phyloP scores from a whole-genome alignment of 2,888 invertebrate genomes.

The Gerris lacustris region DNA sequence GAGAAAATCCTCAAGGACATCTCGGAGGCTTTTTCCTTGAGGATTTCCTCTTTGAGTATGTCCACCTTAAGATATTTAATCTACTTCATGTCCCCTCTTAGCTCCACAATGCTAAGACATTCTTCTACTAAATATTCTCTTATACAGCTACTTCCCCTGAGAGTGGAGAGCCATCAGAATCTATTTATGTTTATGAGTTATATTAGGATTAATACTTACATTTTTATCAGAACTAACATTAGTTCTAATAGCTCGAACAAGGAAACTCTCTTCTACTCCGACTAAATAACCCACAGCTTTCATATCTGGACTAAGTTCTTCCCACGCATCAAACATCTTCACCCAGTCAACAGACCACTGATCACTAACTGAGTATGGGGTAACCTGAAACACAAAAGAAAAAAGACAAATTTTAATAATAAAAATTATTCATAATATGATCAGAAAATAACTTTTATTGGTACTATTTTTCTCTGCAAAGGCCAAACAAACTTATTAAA shows the following conservation, averaged over 20 bases:
- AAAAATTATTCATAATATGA: conserved; percentile 5
- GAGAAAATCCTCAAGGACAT: too few relatives aligned
- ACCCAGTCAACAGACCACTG: conserved; percentile 75
- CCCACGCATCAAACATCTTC: conserved; percentile 67
- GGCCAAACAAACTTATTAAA: too few relatives aligned
- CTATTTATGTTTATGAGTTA: too few relatives aligned
- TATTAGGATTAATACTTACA: conserved; percentile 36
- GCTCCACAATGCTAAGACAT: too few relatives aligned
- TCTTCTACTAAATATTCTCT: too few relatives aligned
- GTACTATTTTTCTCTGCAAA: too few relatives aligned
- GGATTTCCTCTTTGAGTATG: too few relatives aligned
- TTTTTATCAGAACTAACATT: conserved; percentile 46
- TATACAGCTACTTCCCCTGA: too few relatives aligned
- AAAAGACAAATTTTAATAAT: not conserved
- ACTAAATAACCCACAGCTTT: conserved; percentile 77
- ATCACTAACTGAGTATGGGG: conserved; percentile 77
- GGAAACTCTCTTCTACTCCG: conserved; percentile 75
- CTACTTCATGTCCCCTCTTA: too few relatives aligned
- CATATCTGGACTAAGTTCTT: conserved; percentile 61
- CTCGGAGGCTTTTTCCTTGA: too few relatives aligned
- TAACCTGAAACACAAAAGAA: conserved; percentile 41
- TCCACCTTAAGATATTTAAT: too few relatives aligned
- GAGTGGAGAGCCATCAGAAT: too few relatives aligned
- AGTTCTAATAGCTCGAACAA: conserved; percentile 63
- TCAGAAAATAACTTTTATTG: not conserved